These are phyloP conservation scores for Macrophya annulata DNA, from an alignment of 2,888 invertebrate genomes.

Conservation along the genomic window DNA sequence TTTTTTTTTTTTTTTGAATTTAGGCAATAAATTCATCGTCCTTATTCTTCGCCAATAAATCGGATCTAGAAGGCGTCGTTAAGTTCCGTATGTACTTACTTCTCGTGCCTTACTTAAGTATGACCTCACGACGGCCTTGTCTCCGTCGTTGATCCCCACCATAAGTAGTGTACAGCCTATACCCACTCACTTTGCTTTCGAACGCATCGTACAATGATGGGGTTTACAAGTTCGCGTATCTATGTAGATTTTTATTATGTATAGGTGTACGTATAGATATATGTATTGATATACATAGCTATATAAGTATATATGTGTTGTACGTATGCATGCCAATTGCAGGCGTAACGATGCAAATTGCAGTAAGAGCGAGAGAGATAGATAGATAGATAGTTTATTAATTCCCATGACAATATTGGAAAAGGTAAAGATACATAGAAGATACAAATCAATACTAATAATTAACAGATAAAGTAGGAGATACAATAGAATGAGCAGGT, in stretches of 20 bases:
- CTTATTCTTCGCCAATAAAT: not conserved
- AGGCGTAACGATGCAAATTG: not conserved
- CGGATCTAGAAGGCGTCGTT: not conserved
- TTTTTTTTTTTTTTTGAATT: not conserved
- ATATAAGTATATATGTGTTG: no score
- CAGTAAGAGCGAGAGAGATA: not conserved
- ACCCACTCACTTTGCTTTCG: slow-evolving; percentile 53
- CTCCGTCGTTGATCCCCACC: slow-evolving; percentile 37
- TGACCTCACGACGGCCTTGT: slow-evolving; percentile 55
- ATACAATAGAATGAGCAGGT: no score
- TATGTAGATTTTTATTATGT: not conserved
- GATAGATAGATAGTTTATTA: no score
- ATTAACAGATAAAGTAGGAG: no score
- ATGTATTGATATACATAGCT: not conserved
- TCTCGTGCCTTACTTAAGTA: slow-evolving; percentile 39
- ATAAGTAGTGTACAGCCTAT: not conserved
- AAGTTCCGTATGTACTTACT: slow-evolving; percentile 38
- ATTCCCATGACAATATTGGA: no score
- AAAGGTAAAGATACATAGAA: no score
- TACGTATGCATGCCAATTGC: not conserved
- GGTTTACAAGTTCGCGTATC: slow-evolving; percentile 7
- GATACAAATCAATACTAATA: no score
- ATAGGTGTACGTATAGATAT: not conserved
- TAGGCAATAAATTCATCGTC: not conserved
- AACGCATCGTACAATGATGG: slow-evolving; percentile 45